Base-by-base conservation (phyloP, 2,888 invertebrate genomes). In the Agonopterix alstromeriana region DNA sequence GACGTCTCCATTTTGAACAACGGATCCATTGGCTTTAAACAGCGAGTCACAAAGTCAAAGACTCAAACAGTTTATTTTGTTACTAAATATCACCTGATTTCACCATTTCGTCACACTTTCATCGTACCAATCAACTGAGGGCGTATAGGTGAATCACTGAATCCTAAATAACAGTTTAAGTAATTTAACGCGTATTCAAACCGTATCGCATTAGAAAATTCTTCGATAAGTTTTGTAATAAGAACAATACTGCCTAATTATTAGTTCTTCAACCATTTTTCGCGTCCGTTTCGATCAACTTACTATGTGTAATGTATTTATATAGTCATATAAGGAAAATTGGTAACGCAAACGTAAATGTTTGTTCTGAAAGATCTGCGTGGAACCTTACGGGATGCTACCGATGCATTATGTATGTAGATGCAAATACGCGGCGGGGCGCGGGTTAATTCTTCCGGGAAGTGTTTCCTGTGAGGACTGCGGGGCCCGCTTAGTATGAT, bases 381-480 rank as follows among this genome's bases (percentile, higher is more conserved):
- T 38, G 38, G 38, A 4, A 38, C 38, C 38, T 9, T n/a, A 38
- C 38, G 10, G 38, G 38, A n/a, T 10, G 38, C 38, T n/a, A 8
- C 57, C 54, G 65, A 58, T 70, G 67, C 67, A 69, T 70, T 27
- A 43, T 47, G 47, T 47, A 47, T 27, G 41, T 38, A 53, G 70
- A 79, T 77, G 77, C 82, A 77, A 83, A 80, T 74, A 77, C 67
- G 65, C 60, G 63, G 61, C 59, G 70, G 70, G 63, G 60, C 65
- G 67, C 67, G 72, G 70, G 27, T 68, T 82, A 77, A 82, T 80
- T 85, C 85, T 86, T 87, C 87, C 87, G 85, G 87, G 87, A 87
- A 78, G 87, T 83, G 66, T 86, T 82, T 87, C 87, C 87, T 80
- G 85, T 65, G 59, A 65, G 61, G 61, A 57, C 57, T 50, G 43